Base-by-base conservation (phyloP, 2,113 vertebrate genomes). In the Pica pica region DNA sequence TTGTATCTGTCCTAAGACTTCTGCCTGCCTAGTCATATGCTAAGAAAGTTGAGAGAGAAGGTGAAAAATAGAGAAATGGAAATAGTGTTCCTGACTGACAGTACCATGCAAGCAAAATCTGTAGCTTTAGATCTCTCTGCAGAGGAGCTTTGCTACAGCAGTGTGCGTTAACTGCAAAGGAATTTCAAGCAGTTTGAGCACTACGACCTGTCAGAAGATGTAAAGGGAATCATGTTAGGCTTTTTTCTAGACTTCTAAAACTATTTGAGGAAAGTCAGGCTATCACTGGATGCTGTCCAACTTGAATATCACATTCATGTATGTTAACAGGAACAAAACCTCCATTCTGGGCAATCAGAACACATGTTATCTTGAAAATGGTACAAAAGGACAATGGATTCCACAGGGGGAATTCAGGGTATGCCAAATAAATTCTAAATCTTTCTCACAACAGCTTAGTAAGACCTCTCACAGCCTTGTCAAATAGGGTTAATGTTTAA, bases 31-130 rank as follows among this genome's bases (percentile, higher is more conserved):
- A 87, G 53, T 95, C 56, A 41, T 68, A 94, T 60, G 76, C 9
- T 24, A 79, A 59, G 63, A 80, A 93, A 61, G 55, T 65, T 33
- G 65, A 86, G 76, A 92, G 49, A 68, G 78, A 80, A 22, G 42
- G 73, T 83, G 42, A 88, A 95, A 95, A 88, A 75, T 0, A 82
- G 73, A 91, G 64, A 94, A 90, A 87, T 79, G 83, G 91, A 93
- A 96, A 93, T 89, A 69, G 35, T 82, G 46, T 42, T 95, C 74
- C 81, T 95, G 81, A 96, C 83, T 93, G 94, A 93, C 94, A 96
- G 83, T 52, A 95, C 44, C 61, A 93, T 21, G 60, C 90, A 92
- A 92, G 93, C 85, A 93, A 94, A 95, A 92, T 95, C 88, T 96
- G 89, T 82, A 90, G 83, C 85, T 89, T 95, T 70, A 94, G 84